These are phyloP conservation scores for Oncorhynchus masou DNA, from an alignment of 2,113 vertebrate species.

Conservation along the genomic window DNA sequence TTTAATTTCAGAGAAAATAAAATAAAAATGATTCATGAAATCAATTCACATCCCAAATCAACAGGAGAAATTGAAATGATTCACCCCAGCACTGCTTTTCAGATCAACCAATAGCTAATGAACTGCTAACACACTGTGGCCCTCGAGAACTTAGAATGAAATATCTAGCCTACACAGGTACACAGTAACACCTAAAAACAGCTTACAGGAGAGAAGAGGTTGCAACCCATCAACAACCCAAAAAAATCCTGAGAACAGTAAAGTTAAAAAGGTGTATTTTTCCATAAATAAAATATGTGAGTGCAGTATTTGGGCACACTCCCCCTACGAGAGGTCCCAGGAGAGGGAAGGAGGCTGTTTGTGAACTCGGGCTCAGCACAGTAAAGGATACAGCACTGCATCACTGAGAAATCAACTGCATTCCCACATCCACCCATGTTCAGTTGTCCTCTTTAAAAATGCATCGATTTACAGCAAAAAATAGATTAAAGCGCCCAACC, in stretches of 20 bases:
- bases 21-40: too few relatives aligned
- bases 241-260: slow-evolving; percentile 60
- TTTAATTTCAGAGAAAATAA: too few relatives aligned
- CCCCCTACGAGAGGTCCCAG: slow-evolving; percentile 62
- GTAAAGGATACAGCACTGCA: slow-evolving; percentile 60
- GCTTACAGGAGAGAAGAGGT: too few relatives aligned
- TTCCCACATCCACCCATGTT: slow-evolving; percentile 59
- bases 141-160: slow-evolving; percentile 45
- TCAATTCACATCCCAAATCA: too few relatives aligned
- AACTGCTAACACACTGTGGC: slow-evolving; percentile 27
- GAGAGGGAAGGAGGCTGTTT: slow-evolving; percentile 65
- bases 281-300: slow-evolving; percentile 75
- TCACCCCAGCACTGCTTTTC: too few relatives aligned
- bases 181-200: too few relatives aligned
- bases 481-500: slow-evolving; percentile 73
- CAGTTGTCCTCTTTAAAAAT: slow-evolving; percentile 75
- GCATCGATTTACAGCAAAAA: slow-evolving; percentile 77
- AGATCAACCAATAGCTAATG: too few relatives aligned
- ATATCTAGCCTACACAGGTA: slow-evolving; percentile 64
- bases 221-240: slow-evolving; percentile 15
- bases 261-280: slow-evolving; percentile 71
- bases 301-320: slow-evolving; percentile 65
- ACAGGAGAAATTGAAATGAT: too few relatives aligned
- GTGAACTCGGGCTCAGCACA: slow-evolving; percentile 67
- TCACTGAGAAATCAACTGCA: slow-evolving; percentile 56